These are phyloP conservation scores for Boloria euphrosyne DNA, from an alignment of 2,888 invertebrate species.

Conservation along the genomic window DNA sequence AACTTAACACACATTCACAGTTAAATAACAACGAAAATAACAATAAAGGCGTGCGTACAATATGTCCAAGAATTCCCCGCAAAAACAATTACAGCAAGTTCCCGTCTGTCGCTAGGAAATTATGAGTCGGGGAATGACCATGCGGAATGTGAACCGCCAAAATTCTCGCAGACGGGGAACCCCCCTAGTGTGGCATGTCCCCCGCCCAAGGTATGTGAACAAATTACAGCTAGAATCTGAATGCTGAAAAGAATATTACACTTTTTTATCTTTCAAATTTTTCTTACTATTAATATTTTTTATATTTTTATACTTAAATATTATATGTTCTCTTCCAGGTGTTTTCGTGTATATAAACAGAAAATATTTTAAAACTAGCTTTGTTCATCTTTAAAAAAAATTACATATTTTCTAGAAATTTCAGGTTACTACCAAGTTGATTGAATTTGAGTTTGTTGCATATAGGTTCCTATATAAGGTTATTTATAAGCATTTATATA, in stretches of 20 bases:
- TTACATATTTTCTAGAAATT: too few species aligned
- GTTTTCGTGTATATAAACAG: too few species aligned
- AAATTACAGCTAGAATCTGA: constrained; percentile 38
- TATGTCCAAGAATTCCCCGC: constrained; percentile 42
- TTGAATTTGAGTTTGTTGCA: too few species aligned
- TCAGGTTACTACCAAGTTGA: too few species aligned
- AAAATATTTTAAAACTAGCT: too few species aligned
- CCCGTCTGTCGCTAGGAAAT: constrained; percentile 55
- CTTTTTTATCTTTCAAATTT: constrained; percentile 8
- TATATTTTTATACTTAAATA: neutral
- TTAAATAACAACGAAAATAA: constrained; percentile 42
- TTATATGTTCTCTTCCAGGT: neutral
- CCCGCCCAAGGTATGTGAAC: constrained; percentile 59
- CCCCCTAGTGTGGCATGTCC: constrained; percentile 38
- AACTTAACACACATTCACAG: constrained; percentile 17
- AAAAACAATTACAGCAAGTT: constrained; percentile 64
- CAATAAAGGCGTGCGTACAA: constrained; percentile 37
- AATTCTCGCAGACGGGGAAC: constrained; percentile 53
- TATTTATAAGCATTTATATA: too few species aligned
- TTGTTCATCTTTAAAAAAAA: too few species aligned
- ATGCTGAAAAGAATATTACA: constrained; percentile 25
- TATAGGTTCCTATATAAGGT: too few species aligned
- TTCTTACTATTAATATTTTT: neutral
- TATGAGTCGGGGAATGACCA: constrained; percentile 78
- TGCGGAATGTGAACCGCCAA: constrained; percentile 70